Conservation (phyloP, 1,140 invertebrate species). For the Bombus soroeensis region DNA sequence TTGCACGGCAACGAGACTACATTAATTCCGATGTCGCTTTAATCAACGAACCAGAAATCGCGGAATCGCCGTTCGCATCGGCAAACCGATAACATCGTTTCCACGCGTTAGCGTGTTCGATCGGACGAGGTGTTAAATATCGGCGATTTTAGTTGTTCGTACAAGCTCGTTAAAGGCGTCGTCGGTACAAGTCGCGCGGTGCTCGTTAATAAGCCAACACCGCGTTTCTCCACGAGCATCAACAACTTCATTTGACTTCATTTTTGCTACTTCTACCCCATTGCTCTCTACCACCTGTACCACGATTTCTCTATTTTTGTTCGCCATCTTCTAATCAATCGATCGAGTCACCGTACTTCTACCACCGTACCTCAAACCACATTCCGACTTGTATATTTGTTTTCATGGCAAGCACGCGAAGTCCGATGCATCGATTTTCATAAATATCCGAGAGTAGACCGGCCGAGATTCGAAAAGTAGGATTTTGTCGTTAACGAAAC, state of each 20-base stretch:
- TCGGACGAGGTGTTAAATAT: constrained; percentile 36
- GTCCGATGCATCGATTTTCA: no score
- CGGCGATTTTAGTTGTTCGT: constrained; percentile 10
- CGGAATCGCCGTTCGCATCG: not conserved
- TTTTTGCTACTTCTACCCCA: not conserved
- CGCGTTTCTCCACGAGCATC: not conserved
- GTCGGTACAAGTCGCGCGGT: not conserved
- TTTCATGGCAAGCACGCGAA: no score
- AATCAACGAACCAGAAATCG: constrained; percentile 42
- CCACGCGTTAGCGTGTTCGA: not conserved
- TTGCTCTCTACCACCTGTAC: no score
- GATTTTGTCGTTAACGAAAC: not conserved
- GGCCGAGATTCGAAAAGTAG: no score
- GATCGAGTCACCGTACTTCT: no score
- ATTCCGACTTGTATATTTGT: no score
- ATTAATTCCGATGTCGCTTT: constrained; percentile 33
- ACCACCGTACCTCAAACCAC: no score
- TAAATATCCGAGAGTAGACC: no score
- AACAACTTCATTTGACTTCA: constrained; percentile 11
- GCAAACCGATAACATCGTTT: constrained; percentile 37
- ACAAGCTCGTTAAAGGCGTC: constrained; percentile 33
- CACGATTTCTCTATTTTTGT: not conserved
- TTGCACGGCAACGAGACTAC: constrained; percentile 10
- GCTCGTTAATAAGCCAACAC: constrained; percentile 7
- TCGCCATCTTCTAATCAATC: not conserved